Conservation (phyloP, 1,140 invertebrate genomes). For the Scaptodrosophila lebanonensis region DNA sequence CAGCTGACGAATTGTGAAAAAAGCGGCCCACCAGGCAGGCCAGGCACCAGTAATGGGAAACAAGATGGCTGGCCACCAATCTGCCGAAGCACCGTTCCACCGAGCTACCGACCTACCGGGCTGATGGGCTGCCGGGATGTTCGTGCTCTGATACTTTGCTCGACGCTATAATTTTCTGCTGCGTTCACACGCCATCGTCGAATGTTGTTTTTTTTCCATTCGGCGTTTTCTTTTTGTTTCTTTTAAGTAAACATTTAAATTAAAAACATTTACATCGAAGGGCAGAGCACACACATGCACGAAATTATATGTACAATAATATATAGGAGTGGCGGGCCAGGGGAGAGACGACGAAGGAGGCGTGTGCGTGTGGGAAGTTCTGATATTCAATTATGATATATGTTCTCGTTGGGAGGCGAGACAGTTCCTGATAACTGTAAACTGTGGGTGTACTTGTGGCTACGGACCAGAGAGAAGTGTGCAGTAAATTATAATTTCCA, state of each 20-base stretch:
- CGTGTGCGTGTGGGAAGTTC: constrained; percentile 47
- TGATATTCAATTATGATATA: constrained; percentile 72
- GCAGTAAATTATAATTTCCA: constrained; percentile 2
- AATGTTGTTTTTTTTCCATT: constrained; percentile 42
- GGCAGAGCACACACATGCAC: neutral
- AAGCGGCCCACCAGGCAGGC: constrained; percentile 46
- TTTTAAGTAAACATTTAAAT: constrained; percentile 72
- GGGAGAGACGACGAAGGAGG: neutral
- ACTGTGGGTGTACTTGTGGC: constrained; percentile 11
- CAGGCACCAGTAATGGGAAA: constrained; percentile 15
- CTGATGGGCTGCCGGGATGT: neutral
- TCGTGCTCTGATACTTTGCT: too few relatives aligned
- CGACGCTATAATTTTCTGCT: constrained; percentile 63
- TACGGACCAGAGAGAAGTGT: neutral
- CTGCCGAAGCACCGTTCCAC: constrained; percentile 1
- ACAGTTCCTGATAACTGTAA: constrained; percentile 57
- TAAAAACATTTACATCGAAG: constrained; percentile 68
- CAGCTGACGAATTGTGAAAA: constrained; percentile 75
- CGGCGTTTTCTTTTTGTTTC: constrained; percentile 25
- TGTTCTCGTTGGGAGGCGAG: constrained; percentile 51
- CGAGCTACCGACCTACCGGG: neutral
- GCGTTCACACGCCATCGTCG: constrained; percentile 73
- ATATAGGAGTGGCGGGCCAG: constrained; percentile 9
- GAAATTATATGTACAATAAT: neutral
- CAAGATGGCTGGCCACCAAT: constrained; percentile 41